Conservation (phyloP, 37 sponge, comb jelly and placozoan genomes). For the Cladorhizidae sp. region DNA sequence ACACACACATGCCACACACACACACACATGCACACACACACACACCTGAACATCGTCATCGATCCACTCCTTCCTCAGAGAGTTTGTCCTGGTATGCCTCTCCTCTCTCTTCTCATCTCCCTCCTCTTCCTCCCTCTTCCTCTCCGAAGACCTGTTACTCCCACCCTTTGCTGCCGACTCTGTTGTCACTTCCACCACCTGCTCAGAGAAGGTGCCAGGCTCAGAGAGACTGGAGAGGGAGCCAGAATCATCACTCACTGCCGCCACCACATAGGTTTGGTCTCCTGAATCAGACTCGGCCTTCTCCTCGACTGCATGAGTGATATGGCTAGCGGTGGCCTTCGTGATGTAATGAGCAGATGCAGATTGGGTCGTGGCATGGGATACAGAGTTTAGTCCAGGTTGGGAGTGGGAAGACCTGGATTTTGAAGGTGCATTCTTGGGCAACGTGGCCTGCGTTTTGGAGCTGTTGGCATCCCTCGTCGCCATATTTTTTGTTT, state of each 20-base stretch:
- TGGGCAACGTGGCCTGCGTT: no score
- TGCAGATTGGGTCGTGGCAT: no score
- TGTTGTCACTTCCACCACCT: background rate
- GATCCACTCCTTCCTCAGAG: slow-evolving; percentile 37
- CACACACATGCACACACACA: background rate
- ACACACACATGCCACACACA: slow-evolving; percentile 7
- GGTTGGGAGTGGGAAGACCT: no score
- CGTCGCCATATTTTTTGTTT: no score
- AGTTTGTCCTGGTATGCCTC: background rate
- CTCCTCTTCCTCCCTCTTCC: background rate
- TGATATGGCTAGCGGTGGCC: no score
- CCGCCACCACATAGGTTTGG: no score
- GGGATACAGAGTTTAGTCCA: no score
- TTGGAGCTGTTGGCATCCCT: no score
- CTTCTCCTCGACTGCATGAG: no score
- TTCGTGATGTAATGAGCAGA: no score
- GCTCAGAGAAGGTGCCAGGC: background rate
- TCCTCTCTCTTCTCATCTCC: background rate
- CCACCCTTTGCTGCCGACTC: background rate
- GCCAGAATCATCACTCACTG: background rate
- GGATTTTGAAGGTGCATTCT: no score
- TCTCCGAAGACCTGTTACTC: background rate
- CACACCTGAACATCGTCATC: slow-evolving; percentile 8
- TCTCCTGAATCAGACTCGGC: no score
- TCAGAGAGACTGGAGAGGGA: background rate